phyloP scores from a whole-genome alignment of 2,113 vertebrate genomes.

The Corythoichthys haematopterus region DNA sequence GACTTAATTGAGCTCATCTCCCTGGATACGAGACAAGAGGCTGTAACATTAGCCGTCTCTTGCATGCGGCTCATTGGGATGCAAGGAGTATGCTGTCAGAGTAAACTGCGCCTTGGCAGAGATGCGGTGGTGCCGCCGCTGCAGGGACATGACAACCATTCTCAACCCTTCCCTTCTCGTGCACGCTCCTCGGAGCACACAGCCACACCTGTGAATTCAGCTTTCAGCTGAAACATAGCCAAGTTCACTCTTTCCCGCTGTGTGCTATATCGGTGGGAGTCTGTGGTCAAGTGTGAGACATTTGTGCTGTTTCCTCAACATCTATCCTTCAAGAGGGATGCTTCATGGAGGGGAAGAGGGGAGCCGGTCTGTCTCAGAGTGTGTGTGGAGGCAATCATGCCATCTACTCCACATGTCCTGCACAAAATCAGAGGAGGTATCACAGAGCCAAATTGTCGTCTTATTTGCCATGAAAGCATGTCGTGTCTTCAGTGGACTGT shows the following conservation, averaged over 20 bases:
- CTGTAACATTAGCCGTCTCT: conserved; percentile 62
- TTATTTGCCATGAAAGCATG: conserved; percentile 22
- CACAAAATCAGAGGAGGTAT: conserved; percentile 26
- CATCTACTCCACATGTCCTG: conserved; percentile 41
- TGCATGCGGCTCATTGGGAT: conserved; percentile 68
- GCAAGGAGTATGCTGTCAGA: conserved; percentile 63
- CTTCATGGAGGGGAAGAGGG: not conserved
- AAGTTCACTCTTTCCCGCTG: conserved; percentile 44
- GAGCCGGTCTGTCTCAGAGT: conserved; percentile 23
- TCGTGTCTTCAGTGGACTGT: conserved; percentile 13
- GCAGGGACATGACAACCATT: conserved; percentile 69
- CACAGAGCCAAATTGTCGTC: conserved; percentile 21
- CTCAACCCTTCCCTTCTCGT: conserved; percentile 45
- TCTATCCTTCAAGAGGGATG: conserved; percentile 41
- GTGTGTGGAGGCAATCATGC: conserved; percentile 39
- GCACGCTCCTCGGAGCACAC: conserved; percentile 41
- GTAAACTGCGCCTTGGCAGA: conserved; percentile 68
- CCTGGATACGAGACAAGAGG: conserved; percentile 52
- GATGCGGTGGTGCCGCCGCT: conserved; percentile 53
- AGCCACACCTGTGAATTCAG: conserved; percentile 60
- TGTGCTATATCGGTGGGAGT: conserved; percentile 31
- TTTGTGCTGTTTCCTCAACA: conserved; percentile 49
- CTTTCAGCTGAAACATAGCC: conserved; percentile 42
- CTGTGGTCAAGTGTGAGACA: conserved; percentile 34
- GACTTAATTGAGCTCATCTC: conserved; percentile 65